These are phyloP conservation scores for Centropus bengalensis DNA, from an alignment of 2,113 vertebrate species.

Conservation along the genomic window DNA sequence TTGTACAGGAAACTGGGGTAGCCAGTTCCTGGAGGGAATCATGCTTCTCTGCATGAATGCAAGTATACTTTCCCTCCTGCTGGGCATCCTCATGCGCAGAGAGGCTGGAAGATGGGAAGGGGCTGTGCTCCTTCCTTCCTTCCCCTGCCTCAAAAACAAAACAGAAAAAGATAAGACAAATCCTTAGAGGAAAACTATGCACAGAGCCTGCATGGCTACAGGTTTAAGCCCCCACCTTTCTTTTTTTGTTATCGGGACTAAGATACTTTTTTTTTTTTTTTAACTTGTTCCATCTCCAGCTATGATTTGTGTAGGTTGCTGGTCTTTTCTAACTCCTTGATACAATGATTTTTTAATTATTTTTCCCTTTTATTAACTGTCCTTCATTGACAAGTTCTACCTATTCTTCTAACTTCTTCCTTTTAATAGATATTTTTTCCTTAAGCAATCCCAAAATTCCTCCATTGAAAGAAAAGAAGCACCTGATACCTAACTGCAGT, in stretches of 20 bases:
- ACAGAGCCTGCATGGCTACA: background rate
- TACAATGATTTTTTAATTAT: background rate
- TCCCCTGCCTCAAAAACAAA: background rate
- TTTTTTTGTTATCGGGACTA: background rate
- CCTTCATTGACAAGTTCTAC: background rate
- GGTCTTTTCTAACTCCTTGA: background rate
- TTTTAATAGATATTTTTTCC: background rate
- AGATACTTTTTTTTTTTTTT: background rate
- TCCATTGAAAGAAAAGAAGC: background rate
- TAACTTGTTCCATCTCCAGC: background rate
- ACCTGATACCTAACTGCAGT: background rate
- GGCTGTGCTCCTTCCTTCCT: constrained; percentile 1
- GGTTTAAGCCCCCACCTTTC: background rate
- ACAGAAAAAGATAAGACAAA: background rate
- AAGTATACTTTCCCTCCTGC: background rate
- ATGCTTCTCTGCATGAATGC: background rate
- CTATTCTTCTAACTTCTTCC: background rate
- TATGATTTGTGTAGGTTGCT: background rate
- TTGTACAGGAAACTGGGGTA: background rate
- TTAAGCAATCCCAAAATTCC: background rate
- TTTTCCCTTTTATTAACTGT: background rate
- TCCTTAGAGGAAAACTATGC: background rate
- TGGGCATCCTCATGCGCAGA: background rate
- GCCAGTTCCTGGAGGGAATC: background rate
- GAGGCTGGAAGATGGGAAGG: background rate